Evolutionary conservation across 2,888 invertebrate genomes (phyloP), one percentile per base, ranked within the genome.

Genomic region (Leistus spinibarbis): DNA sequence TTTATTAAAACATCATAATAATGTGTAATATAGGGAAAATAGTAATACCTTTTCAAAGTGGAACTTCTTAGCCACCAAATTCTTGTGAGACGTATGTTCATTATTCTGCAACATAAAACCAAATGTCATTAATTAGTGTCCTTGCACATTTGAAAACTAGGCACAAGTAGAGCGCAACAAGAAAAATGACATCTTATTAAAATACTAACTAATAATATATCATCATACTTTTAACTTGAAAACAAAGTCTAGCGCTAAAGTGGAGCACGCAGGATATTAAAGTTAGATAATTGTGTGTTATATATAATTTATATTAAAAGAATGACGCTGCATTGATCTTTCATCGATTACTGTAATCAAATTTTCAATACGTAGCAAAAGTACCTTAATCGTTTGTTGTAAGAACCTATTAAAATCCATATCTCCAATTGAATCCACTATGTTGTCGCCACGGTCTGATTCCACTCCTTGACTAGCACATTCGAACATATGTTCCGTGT

Each of bases 401-500:
- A 94, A 89, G 79, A 93, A 91, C 78, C 91, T 89, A 81, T 93
- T 91, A 75, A 94, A 88, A 74, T 91, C 90, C 2, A 90, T 84
- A 77, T 88, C 88, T 13, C 85, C 84, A 16, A 88, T 84, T 19
- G 84, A 79, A 53, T 85, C 83, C 68, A 83, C 78, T 23, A 78
- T 77, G 7, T 76, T 78, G 1, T 83, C 79, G 54, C 83, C 80
- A 20, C 83, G 82, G 2, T 77, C 79, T 13, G 82, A 74, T 10
- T 83, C 82, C 19, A 87, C 84, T 20, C 86, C 85, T 23, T 87
- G 82, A 57, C 87, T 87, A 0, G 95, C 92, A 84, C 98, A 98
- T 84, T 93, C 93, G 84, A 97, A 94, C 96, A 97, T 99, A 86
- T 99, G 99, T 82, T 99, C 99, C 13, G 93, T 93, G 84, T 99